Evolutionary conservation across 2,888 invertebrate species (phyloP), one percentile per base, ranked within the genome.

Genomic region (Drosophila paracracens): DNA sequence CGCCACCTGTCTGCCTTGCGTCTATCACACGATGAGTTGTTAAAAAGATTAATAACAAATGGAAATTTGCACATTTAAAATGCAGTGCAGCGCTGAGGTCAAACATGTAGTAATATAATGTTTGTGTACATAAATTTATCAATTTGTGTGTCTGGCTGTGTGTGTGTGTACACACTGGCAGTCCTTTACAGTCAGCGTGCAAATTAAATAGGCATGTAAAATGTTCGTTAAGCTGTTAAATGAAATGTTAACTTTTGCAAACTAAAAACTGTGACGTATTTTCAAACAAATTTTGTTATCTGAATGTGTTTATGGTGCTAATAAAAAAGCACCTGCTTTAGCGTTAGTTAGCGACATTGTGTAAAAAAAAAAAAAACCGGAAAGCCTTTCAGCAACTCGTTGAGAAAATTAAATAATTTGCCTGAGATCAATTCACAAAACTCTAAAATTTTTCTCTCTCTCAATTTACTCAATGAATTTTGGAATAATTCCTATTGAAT

Each of bases 1-100:
- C 87, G 67, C 68, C 58, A 67, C n/a, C n/a, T 61, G 84, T 85
- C 89, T 85, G 73, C 79, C 78, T 67, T 78, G 73, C 89, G 83
- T 84, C 89, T 88, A 67, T 81, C 53, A 52, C 61, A 35, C 51
- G 54, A 50, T 54, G 53, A 58, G 35, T 33, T 70, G 76, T 69
- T 71, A 61, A 67, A 56, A 60, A 43, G 25, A 46, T 74, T 72
- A 70, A 73, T 66, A 43, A 64, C 58, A 21, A 58, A 58, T 63
- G 54, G 8, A 68, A 59, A 64, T 69, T 59, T 51, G 58, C 36
- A 56, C 46, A 75, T 85, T 84, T 68, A 46, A 79, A 76, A 82
- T 88, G 77, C 76, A 70, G 27, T 63, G 21, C 65, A 40, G 10
- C 40, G 43, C 54, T 52, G 57, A 54, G 40, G 35, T 50, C 50